Evolutionary conservation across 2,113 vertebrate species (phyloP).

Genomic region (Atractosteus spatula): DNA sequence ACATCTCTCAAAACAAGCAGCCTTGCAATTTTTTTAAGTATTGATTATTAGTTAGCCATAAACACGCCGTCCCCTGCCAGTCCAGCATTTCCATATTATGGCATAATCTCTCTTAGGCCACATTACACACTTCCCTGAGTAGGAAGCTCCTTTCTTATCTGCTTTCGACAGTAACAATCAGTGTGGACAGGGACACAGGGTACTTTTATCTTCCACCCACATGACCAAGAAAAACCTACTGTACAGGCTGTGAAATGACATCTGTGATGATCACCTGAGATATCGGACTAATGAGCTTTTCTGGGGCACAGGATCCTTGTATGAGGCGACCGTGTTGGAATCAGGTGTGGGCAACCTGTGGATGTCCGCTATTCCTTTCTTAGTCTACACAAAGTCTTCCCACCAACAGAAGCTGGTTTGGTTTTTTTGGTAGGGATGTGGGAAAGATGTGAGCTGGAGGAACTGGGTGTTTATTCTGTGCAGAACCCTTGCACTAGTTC

Average conservation of each 20-base stretch:
- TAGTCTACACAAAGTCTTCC: conserved; percentile 34
- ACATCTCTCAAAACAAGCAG: too few species aligned
- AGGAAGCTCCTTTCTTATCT: too few species aligned
- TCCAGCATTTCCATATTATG: too few species aligned
- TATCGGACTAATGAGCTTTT: conserved; percentile 73
- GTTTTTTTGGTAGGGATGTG: too few species aligned
- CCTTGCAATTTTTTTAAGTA: too few species aligned
- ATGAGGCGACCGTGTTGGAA: conserved; percentile 38
- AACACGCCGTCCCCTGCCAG: too few species aligned
- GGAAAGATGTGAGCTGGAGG: not conserved
- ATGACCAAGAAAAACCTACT: conserved; percentile 51
- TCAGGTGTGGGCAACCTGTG: conserved; percentile 51
- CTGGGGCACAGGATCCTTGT: conserved; percentile 55
- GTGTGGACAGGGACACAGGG: conserved; percentile 34
- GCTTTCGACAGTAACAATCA: too few species aligned
- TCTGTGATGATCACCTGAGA: conserved; percentile 66
- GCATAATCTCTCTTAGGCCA: too few species aligned
- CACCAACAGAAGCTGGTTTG: conserved; percentile 29
- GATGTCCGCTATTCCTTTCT: conserved; percentile 39
- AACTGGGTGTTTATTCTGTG: not conserved
- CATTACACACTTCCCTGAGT: too few species aligned
- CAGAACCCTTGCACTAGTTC: conserved; percentile 49
- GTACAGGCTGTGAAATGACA: conserved; percentile 53
- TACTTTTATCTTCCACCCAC: conserved; percentile 51
- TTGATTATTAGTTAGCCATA: too few species aligned